Conservation (phyloP, 2,797 vertebrate species). For the Acrocephalus scirpaceus region DNA sequence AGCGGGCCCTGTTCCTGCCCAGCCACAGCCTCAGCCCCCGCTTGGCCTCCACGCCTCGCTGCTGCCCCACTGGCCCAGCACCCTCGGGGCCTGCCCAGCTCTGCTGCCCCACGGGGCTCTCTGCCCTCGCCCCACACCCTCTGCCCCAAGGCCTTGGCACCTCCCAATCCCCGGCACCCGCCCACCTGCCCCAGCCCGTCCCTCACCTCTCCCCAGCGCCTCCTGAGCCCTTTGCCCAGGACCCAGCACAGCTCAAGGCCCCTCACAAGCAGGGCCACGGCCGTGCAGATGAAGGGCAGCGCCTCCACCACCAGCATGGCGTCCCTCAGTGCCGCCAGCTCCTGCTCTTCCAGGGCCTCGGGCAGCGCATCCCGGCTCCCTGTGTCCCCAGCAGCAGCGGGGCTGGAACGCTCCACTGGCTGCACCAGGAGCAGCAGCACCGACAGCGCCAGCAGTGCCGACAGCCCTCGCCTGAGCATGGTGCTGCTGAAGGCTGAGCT, state of each 20-base stretch:
- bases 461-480: neutral
- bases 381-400: neutral
- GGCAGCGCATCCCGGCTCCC: neutral
- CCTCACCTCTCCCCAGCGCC: neutral
- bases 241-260: neutral
- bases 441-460: neutral
- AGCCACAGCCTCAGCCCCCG: neutral
- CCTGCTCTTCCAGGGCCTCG: neutral
- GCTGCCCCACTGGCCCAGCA: neutral
- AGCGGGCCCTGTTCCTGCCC: neutral
- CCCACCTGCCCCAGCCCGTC: neutral
- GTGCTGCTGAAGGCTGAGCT: neutral
- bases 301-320: accelerated
- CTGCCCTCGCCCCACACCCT: neutral
- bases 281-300: accelerated
- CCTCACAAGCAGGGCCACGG: accelerated
- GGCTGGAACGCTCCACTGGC: neutral
- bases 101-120: neutral
- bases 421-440: neutral
- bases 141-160: neutral
- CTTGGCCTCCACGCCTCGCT: neutral
- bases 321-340: accelerated
- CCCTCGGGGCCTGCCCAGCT: neutral
- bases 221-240: neutral
- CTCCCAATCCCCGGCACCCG: neutral